Percentiles rank a stretch among this genome's conserved stretches.
phyloP scores from a whole-genome alignment of 2,113 vertebrate species.

The Pantherophis guttatus region DNA sequence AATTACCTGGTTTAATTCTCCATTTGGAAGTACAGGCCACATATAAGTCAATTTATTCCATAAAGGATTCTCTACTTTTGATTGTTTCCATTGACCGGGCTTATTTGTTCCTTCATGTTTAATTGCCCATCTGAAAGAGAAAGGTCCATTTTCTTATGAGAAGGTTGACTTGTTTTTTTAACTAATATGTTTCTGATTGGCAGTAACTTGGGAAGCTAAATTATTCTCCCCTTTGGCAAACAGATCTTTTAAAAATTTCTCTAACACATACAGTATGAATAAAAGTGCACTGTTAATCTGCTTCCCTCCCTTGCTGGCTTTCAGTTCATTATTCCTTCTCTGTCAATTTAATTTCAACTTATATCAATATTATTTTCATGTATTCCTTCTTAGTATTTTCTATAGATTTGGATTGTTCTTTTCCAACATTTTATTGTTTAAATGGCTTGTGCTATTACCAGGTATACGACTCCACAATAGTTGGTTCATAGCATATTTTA shows the following conservation, averaged over 20 bases:
- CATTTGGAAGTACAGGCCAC: constrained; percentile 41
- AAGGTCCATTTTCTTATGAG: neutral
- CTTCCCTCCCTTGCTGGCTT: neutral
- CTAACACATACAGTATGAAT: no score
- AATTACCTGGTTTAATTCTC: constrained; percentile 36
- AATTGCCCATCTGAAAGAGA: constrained; percentile 51
- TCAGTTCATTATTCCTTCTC: neutral
- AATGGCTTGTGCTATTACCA: neutral
- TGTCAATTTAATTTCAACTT: neutral
- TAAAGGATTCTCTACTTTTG: constrained; percentile 50
- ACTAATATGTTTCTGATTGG: neutral
- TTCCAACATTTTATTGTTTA: neutral
- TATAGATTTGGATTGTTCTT: neutral
- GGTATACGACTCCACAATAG: neutral
- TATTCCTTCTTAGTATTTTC: neutral
- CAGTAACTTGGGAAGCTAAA: neutral
- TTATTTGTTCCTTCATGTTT: constrained; percentile 46
- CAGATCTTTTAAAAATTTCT: neutral
- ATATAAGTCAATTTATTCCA: constrained; percentile 56
- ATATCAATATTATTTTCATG: neutral
- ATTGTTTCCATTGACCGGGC: constrained; percentile 44
- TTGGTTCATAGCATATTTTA: neutral
- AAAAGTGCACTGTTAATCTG: neutral
- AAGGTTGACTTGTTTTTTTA: neutral
- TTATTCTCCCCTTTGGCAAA: neutral